A percentile compares a stretch with the other conserved stretches of the same genome.
Evolutionary conservation across 2,797 vertebrate genomes (phyloP).

Genomic region (Harpagifer antarcticus): DNA sequence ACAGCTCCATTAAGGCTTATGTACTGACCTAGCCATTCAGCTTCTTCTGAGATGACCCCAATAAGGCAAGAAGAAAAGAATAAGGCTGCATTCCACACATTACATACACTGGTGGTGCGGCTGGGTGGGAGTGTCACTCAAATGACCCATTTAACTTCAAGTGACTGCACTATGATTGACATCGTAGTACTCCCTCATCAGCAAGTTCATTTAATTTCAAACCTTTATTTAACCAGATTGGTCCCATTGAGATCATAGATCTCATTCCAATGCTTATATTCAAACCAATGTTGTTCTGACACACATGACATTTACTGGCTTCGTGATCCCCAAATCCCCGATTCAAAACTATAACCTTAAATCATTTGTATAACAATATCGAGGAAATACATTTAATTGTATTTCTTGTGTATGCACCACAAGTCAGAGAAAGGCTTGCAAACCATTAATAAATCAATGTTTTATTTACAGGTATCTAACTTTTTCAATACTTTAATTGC

Average conservation of each 20-base stretch:
- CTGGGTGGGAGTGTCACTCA: too few species aligned
- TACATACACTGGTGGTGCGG: too few species aligned
- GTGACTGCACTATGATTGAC: too few species aligned
- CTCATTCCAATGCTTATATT: background rate
- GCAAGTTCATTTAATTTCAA: too few species aligned
- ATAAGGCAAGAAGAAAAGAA: slow-evolving; percentile 2
- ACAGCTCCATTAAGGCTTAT: slow-evolving; percentile 24
- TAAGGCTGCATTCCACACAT: background rate
- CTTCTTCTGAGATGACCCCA: slow-evolving; percentile 32
- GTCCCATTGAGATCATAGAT: too few species aligned
- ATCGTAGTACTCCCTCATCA: too few species aligned
- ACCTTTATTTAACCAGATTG: too few species aligned
- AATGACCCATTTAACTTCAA: too few species aligned
- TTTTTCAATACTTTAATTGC: background rate
- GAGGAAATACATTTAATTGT: background rate
- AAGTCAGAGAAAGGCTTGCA: background rate
- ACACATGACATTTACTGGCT: background rate
- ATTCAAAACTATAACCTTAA: slow-evolving; percentile 3
- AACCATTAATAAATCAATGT: background rate
- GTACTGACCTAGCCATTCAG: slow-evolving; percentile 34
- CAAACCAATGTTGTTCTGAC: background rate
- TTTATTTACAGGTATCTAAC: background rate
- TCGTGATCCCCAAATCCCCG: background rate
- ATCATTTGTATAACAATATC: background rate
- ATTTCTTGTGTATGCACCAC: background rate